Percentiles rank a stretch among this genome's conserved stretches.
These are phyloP conservation scores for Mesocricetus auratus DNA, from an alignment of 2,113 vertebrate genomes.

Conservation along the genomic window DNA sequence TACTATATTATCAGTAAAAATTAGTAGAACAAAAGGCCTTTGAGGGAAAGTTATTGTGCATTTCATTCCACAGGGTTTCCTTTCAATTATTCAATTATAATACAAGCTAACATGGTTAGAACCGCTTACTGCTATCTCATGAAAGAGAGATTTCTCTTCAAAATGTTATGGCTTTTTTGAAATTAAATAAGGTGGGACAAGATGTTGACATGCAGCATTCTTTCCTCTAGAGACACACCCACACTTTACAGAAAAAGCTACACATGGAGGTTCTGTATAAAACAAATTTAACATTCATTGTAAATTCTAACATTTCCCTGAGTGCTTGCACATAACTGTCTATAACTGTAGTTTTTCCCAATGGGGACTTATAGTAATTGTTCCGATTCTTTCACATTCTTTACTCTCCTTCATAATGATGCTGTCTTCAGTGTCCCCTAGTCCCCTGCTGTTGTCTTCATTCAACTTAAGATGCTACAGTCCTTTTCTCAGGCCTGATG, in stretches of 20 bases:
- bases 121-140: not conserved
- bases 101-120: constrained; percentile 51
- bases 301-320: constrained; percentile 48
- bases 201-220: constrained; percentile 62
- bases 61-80: constrained; percentile 44
- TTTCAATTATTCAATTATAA: constrained; percentile 60
- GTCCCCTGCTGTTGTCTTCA: not conserved
- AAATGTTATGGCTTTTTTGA: constrained; percentile 48
- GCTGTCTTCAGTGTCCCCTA: not conserved
- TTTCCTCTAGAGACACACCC: constrained; percentile 33
- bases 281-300: constrained; percentile 64
- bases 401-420: not conserved
- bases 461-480: not conserved
- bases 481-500: not conserved
- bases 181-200: constrained; percentile 50
- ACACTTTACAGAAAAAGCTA: constrained; percentile 53
- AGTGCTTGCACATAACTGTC: constrained; percentile 34
- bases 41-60: constrained; percentile 13
- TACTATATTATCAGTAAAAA: constrained; percentile 45
- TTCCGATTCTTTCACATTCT: constrained; percentile 29
- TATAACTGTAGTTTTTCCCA: constrained; percentile 34
- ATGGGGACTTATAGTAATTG: not conserved
- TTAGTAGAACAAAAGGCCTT: constrained; percentile 31
- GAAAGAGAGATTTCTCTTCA: not conserved
- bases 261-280: constrained; percentile 39